Evolutionary conservation across 2,797 vertebrate genomes (phyloP).

Genomic region (Iguana delicatissima): DNA sequence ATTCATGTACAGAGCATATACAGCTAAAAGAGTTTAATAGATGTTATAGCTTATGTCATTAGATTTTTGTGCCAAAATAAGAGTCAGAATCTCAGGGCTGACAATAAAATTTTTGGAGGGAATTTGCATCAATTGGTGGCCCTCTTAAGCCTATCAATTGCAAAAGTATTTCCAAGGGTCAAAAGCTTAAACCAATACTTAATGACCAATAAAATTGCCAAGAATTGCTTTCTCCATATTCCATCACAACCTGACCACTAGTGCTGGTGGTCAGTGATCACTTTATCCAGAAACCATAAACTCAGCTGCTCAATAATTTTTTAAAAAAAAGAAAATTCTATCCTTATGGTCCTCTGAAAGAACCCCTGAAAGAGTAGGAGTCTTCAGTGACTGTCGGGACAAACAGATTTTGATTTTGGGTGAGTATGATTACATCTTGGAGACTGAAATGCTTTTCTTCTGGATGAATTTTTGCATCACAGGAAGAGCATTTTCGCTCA

Average conservation of each 20-base stretch:
- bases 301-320: background rate
- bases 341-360: background rate
- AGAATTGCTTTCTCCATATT: background rate
- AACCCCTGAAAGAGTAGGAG: background rate
- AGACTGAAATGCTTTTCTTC: background rate
- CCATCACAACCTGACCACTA: background rate
- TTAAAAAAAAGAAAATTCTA: background rate
- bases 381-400: background rate
- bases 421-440: background rate
- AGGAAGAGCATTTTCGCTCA: background rate
- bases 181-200: background rate
- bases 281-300: background rate
- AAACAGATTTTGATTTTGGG: slow-evolving; percentile 6
- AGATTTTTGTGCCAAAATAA: background rate
- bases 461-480: background rate
- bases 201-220: background rate
- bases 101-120: background rate
- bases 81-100: background rate
- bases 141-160: background rate
- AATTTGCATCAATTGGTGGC: background rate
- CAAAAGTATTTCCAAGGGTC: background rate
- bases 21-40: background rate
- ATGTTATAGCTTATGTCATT: background rate
- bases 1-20: background rate
- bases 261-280: background rate